A percentile compares a stretch with the other conserved stretches of the same genome.
Evolutionary conservation across 2,113 vertebrate species (phyloP).

Genomic region (Ochotona princeps): DNA sequence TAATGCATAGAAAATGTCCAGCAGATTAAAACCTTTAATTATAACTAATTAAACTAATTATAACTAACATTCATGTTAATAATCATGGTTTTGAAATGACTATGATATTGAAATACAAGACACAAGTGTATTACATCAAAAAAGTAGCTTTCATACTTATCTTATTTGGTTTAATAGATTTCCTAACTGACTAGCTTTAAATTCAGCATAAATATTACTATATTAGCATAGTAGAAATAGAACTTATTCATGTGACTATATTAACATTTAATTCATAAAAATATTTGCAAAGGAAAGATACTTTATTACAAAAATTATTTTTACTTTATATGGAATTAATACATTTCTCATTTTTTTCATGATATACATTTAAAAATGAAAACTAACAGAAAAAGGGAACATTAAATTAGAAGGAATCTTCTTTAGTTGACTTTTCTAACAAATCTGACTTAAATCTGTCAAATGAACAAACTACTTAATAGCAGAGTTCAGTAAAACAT

Average conservation of each 20-base stretch:
- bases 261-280: neutral
- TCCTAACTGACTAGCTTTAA: constrained; percentile 1
- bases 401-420: constrained; percentile 55
- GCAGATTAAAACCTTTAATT: neutral
- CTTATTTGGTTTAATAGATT: neutral
- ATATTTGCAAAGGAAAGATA: constrained; percentile 38
- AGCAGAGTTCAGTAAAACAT: constrained; percentile 35
- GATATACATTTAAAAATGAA: constrained; percentile 32
- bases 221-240: constrained; percentile 17
- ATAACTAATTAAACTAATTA: neutral
- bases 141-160: neutral
- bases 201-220: neutral
- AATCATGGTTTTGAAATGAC: neutral
- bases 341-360: neutral
- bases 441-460: constrained; percentile 25
- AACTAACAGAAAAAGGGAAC: neutral
- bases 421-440: constrained; percentile 52
- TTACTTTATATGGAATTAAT: no score
- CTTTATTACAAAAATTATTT: neutral
- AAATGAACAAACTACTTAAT: constrained; percentile 55
- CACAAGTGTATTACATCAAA: neutral
- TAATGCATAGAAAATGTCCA: neutral
- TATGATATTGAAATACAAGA: neutral
- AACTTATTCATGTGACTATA: neutral
- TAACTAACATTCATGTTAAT: neutral